Evolutionary conservation across 2,888 invertebrate species (phyloP).

Genomic region (Chymomyza caudatula): DNA sequence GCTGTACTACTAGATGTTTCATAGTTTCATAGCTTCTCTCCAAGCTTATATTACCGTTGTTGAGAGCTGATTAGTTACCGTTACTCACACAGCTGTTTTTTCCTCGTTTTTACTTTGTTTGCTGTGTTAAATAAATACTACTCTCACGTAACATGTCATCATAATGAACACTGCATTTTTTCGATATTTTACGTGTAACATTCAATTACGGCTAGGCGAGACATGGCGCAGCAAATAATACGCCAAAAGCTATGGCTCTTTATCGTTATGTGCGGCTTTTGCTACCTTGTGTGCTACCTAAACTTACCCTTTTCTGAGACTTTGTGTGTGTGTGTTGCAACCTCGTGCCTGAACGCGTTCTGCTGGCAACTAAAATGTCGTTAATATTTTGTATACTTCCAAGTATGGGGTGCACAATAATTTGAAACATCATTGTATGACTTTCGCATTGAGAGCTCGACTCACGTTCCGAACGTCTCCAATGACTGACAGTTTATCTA

Average conservation of each 20-base stretch:
- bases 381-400: conserved; percentile 20
- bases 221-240: conserved; percentile 7
- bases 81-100: neutral
- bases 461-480: conserved; percentile 31
- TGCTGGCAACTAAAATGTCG: conserved; percentile 27
- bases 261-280: too few species aligned
- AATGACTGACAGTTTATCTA: conserved; percentile 65
- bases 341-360: conserved; percentile 7
- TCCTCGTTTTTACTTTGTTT: neutral
- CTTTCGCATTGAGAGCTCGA: conserved; percentile 39
- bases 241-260: conserved; percentile 4
- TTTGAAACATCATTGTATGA: conserved; percentile 62
- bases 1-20: too few species aligned
- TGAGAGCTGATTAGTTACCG: neutral
- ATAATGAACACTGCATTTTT: conserved; percentile 32
- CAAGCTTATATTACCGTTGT: too few species aligned
- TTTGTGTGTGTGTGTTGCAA: neutral
- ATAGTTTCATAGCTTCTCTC: neutral
- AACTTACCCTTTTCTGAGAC: neutral
- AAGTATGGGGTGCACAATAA: conserved; percentile 23
- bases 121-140: neutral
- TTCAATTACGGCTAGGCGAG: conserved; percentile 49
- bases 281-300: neutral
- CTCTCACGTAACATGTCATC: conserved; percentile 36
- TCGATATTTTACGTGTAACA: conserved; percentile 63